Evolutionary conservation across 2,113 vertebrate species (phyloP).

Genomic region (Vicugna pacos): DNA sequence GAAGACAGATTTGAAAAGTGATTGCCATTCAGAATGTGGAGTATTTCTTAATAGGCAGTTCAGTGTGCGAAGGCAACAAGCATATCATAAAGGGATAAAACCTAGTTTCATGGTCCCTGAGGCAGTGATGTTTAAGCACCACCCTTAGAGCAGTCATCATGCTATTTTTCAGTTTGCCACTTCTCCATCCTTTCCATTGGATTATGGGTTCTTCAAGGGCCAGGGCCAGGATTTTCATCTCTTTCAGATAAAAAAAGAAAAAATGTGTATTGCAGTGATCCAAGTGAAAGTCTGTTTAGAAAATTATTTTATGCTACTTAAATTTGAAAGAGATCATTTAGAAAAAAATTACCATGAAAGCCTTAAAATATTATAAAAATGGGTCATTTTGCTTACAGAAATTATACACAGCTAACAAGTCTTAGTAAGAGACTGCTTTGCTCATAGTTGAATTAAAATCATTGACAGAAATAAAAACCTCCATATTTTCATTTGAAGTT

Average conservation of each 20-base stretch:
- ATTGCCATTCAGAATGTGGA: not conserved
- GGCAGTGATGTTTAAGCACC: not conserved
- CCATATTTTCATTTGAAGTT: slow-evolving; percentile 27
- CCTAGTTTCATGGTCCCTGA: not conserved
- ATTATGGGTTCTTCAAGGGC: not conserved
- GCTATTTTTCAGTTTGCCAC: not conserved
- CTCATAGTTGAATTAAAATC: not conserved
- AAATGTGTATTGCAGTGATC: not conserved
- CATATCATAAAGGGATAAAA: not conserved
- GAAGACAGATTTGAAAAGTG: not conserved
- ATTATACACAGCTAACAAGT: not conserved
- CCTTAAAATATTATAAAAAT: not conserved
- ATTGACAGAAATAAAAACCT: not conserved
- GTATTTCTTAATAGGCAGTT: not conserved
- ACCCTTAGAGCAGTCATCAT: not conserved
- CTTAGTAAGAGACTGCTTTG: not conserved
- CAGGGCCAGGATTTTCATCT: not conserved
- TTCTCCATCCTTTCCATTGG: not conserved
- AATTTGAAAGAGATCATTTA: slow-evolving; percentile 33
- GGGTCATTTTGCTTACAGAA: slow-evolving; percentile 23
- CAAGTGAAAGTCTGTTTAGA: slow-evolving; percentile 41
- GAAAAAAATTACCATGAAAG: not conserved
- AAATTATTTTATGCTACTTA: slow-evolving; percentile 46
- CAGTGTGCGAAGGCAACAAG: not conserved
- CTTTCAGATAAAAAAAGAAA: slow-evolving; percentile 6